Conservation (phyloP, 1,140 invertebrate species). For the Hermetia illucens region DNA sequence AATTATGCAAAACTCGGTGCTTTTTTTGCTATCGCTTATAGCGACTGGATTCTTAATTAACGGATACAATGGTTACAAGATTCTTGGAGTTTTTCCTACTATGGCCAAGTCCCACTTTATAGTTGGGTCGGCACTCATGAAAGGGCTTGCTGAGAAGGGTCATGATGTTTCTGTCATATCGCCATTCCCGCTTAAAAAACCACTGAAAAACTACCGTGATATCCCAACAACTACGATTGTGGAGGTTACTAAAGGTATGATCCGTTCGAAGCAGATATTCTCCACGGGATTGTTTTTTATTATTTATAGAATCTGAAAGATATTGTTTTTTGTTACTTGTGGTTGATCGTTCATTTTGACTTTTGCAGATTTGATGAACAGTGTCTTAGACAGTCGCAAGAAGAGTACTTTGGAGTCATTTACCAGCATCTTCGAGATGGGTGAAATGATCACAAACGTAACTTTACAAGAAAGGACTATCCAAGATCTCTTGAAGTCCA, state of each 20-base stretch:
- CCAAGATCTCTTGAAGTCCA: conserved; percentile 10
- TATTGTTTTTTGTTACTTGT: too few species aligned
- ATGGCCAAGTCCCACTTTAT: conserved; percentile 40
- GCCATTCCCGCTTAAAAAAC: conserved; percentile 32
- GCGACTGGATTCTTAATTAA: too few species aligned
- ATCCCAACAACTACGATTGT: conserved; percentile 14
- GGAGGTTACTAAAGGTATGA: conserved; percentile 12
- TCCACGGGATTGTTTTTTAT: too few species aligned
- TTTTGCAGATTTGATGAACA: conserved; percentile 10
- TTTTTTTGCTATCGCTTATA: too few species aligned
- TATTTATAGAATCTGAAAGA: too few species aligned
- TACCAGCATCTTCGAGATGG: conserved; percentile 11
- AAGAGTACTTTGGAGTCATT: conserved; percentile 14
- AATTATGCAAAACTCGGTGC: too few species aligned
- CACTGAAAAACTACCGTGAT: conserved; percentile 36
- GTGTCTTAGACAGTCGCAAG: conserved; percentile 10
- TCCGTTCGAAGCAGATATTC: too few species aligned
- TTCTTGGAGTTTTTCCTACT: conserved; percentile 32
- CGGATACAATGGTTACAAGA: conserved; percentile 19
- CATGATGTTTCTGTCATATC: conserved; percentile 42
- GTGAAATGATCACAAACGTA: conserved; percentile 10
- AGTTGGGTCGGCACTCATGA: conserved; percentile 36
- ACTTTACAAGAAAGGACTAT: conserved; percentile 13
- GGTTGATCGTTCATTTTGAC: too few species aligned
- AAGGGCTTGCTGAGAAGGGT: conserved; percentile 36